Evolutionary conservation across 2,888 invertebrate species (phyloP).

Genomic region (Melieria crassipennis): DNA sequence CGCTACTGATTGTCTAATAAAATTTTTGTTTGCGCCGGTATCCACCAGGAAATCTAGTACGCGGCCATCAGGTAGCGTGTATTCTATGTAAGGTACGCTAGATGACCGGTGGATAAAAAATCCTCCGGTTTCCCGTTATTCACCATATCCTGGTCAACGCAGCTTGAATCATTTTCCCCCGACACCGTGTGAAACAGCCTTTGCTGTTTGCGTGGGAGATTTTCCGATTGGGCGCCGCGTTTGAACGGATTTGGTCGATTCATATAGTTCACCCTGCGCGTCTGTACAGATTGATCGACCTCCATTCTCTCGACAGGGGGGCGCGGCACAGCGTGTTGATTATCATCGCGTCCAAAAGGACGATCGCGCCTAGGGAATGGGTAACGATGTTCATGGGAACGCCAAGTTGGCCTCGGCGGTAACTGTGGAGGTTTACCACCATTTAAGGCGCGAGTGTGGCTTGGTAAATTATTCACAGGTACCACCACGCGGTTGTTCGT

Average conservation of each 20-base stretch:
- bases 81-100: constrained; percentile 8
- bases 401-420: background rate
- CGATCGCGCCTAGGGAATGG: background rate
- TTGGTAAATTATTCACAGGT: background rate
- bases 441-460: background rate
- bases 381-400: background rate
- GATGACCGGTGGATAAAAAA: constrained; percentile 3
- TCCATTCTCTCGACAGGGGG: constrained; percentile 3
- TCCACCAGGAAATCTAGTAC: background rate
- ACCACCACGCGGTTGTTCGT: background rate
- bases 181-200: background rate
- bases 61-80: constrained; percentile 3
- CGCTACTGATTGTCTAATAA: no score
- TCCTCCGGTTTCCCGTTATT: background rate
- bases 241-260: background rate
- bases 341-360: background rate
- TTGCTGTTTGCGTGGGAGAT: background rate
- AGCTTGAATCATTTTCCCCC: background rate
- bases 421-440: background rate
- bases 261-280: background rate
- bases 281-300: background rate
- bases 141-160: no score
- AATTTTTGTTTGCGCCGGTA: background rate
- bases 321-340: background rate
- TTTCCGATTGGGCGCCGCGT: background rate